A percentile compares a stretch with the other conserved stretches of the same genome.
phyloP scores from a whole-genome alignment of 2,888 invertebrate species.

The Lymantria monacha region DNA sequence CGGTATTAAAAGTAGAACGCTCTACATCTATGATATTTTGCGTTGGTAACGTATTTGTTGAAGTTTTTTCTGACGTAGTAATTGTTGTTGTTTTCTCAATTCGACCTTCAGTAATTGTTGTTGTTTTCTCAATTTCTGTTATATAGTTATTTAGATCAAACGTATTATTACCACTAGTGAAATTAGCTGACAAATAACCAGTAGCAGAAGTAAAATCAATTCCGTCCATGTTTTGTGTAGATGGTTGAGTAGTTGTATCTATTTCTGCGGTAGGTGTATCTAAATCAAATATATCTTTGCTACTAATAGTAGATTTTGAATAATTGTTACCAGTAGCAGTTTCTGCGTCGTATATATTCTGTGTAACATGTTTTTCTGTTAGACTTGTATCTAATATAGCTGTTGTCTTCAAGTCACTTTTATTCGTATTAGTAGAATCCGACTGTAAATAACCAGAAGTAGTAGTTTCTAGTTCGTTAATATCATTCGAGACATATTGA shows the following conservation, averaged over 20 bases:
- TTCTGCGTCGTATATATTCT: background rate
- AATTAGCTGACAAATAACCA: background rate
- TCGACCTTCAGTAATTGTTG: background rate
- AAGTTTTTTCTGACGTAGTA: no score
- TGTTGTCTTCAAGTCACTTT: background rate
- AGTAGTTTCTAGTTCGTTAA: background rate
- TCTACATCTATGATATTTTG: background rate
- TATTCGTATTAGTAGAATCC: background rate
- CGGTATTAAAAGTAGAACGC: background rate
- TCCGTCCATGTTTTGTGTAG: background rate
- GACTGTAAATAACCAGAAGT: background rate
- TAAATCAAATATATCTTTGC: background rate
- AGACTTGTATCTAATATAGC: no score
- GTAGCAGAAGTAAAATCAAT: background rate
- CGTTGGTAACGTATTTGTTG: background rate
- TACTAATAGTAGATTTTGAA: background rate
- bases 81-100: background rate
- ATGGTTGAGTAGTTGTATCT: background rate
- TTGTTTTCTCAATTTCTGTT: background rate
- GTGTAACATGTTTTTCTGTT: no score
- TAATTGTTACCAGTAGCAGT: background rate
- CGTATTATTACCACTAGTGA: background rate
- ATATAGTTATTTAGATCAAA: background rate
- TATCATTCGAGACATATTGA: constrained; percentile 1
- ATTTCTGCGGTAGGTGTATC: background rate